Base-by-base conservation (phyloP, 2,797 vertebrate species). In the Malurus leucopterus region DNA sequence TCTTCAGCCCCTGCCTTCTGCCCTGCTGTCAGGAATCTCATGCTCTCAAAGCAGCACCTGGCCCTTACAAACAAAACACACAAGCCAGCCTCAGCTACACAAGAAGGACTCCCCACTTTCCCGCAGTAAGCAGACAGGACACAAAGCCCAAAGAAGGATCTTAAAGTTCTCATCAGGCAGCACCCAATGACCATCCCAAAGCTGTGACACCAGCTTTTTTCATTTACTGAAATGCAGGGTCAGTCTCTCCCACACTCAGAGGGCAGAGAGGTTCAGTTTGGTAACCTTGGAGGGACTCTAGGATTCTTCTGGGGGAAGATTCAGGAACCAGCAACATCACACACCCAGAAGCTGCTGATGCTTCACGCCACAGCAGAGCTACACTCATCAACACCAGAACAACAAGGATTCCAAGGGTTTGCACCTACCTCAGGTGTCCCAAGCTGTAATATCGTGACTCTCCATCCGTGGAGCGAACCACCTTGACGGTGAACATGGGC, bases 381-480 rank as follows among this genome's bases (percentile, higher is more conserved):
- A 38, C n/a, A 0, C 8, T 46, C 10, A 18, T 4, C 36, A 2
- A 11, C 27, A 5, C 13, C 1, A 6, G 44, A 46, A 4, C 7
- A 22, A 23, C 7, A 46, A 46, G 4, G 23, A 23, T 15, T 38
- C 27, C 17, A 29, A 62, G 51, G 5, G 1, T 12, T 19, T 6
- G 27, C 26, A 84, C 96, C 83, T 93, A 99, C 99, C 99, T 99
- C 84, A 99, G 95, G 94, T 98, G 98, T 24, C 98, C 99, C 89
- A 99, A 86, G 96, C 98, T 99, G 97, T 99, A 99, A 96, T 99
- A 98, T 15, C 97, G 97, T 0, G 98, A 98, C 95, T 99, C 99
- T 75, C 99, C 99, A 0, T 99, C 99, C 0, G 98, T 98, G 65
- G 98, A 98, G 82, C 99, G 98, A n/a, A 98, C 98, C 20, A 99